Percentiles rank a stretch among this genome's conserved stretches.
These are phyloP conservation scores for Pterostichus madidus DNA, from an alignment of 2,888 invertebrate species.

Conservation along the genomic window DNA sequence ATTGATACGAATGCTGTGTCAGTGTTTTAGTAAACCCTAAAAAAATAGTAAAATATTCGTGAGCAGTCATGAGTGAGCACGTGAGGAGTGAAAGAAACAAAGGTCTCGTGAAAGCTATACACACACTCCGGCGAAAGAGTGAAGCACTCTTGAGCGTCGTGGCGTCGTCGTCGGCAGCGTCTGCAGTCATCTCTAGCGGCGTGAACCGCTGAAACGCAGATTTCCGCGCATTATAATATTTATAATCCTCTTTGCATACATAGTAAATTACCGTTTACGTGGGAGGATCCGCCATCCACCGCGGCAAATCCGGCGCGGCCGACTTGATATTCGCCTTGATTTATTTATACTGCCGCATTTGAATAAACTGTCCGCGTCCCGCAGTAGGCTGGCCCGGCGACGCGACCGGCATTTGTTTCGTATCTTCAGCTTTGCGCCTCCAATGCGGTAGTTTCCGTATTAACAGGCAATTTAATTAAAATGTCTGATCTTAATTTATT, in stretches of 20 bases:
- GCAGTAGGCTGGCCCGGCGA: conserved; percentile 21
- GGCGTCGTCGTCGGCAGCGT: not conserved
- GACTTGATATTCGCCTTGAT: conserved; percentile 61
- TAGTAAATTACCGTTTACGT: conserved; percentile 61
- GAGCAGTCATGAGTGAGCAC: not conserved
- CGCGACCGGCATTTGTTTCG: conserved; percentile 15
- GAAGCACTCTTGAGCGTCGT: conserved; percentile 21
- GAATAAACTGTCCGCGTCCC: conserved; percentile 55
- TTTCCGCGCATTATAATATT: conserved; percentile 60
- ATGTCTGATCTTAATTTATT: conserved; percentile 48
- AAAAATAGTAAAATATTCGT: not conserved
- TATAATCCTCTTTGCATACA: conserved; percentile 63
- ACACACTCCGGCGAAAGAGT: conserved; percentile 16
- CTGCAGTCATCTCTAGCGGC: conserved; percentile 26
- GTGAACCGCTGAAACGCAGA: conserved; percentile 54
- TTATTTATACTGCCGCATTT: conserved; percentile 57
- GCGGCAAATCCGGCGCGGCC: conserved; percentile 45
- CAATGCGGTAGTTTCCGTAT: conserved; percentile 18
- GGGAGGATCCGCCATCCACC: conserved; percentile 47
- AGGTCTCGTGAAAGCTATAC: conserved; percentile 15
- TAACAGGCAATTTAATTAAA: conserved; percentile 47
- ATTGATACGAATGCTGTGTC: not conserved
- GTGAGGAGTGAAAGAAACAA: conserved; percentile 21
- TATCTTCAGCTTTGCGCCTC: conserved; percentile 1
- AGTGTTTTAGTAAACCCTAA: not conserved